Evolutionary conservation across 2,888 invertebrate species (phyloP).

Genomic region (Carpatolechia fugitivella): DNA sequence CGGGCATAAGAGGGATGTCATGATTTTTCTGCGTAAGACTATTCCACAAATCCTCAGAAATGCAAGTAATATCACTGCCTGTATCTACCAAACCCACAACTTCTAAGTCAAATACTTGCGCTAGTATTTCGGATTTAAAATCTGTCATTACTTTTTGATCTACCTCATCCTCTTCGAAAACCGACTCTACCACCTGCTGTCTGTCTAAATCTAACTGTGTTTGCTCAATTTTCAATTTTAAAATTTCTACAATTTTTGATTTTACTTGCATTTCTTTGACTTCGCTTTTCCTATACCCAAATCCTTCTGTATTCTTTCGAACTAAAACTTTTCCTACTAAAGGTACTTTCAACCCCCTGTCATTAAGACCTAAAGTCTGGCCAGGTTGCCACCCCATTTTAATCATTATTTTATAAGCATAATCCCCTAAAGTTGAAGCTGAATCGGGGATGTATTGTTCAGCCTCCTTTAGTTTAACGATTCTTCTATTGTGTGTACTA

Average conservation of each 20-base stretch:
- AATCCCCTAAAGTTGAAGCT: neutral
- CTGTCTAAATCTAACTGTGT: neutral
- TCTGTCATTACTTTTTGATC: neutral
- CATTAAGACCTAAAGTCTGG: neutral
- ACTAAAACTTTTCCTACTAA: neutral
- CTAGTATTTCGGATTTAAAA: neutral
- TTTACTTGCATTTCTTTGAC: neutral
- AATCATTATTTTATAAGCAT: neutral
- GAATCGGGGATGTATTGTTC: neutral
- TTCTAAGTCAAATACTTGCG: neutral
- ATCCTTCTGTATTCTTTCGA: neutral
- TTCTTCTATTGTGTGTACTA: neutral
- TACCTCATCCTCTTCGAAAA: conserved; percentile 2
- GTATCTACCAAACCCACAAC: neutral
- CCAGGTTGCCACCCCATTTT: conserved; percentile 2
- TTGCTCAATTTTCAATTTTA: neutral
- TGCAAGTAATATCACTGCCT: conserved; percentile 7
- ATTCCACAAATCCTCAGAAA: conserved; percentile 7
- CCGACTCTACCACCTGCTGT: neutral
- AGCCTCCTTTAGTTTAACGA: neutral
- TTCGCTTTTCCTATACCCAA: neutral
- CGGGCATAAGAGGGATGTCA: neutral
- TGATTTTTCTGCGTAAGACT: neutral
- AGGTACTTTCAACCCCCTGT: neutral
- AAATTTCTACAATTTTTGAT: neutral